phyloP scores from a whole-genome alignment of 2,888 invertebrate genomes.

The Ypsolopha sequella region DNA sequence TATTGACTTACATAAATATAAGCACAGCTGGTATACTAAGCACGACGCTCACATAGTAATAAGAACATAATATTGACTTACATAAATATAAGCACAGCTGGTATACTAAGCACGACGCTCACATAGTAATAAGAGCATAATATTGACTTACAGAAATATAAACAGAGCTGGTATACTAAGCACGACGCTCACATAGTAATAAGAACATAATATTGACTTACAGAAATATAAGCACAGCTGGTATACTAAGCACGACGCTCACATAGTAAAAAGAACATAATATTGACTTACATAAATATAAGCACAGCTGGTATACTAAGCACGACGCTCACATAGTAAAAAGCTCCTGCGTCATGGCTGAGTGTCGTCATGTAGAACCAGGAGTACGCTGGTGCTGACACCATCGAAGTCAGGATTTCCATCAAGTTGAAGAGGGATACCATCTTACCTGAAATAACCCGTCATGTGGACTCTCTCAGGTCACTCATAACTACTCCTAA shows the following conservation, averaged over 20 bases:
- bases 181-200: slow-evolving; percentile 75
- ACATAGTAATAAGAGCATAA: slow-evolving; percentile 76
- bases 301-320: slow-evolving; percentile 74
- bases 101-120: slow-evolving; percentile 74
- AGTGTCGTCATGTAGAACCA: slow-evolving; percentile 76
- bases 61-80: slow-evolving; percentile 54
- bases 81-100: slow-evolving; percentile 75
- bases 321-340: slow-evolving; percentile 75
- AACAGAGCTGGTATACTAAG: slow-evolving; percentile 74
- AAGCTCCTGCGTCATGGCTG: slow-evolving; percentile 73
- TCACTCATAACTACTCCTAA: too few relatives aligned
- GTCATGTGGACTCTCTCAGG: too few relatives aligned
- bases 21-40: slow-evolving; percentile 74
- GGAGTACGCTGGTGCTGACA: slow-evolving; percentile 80
- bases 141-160: slow-evolving; percentile 68
- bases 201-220: slow-evolving; percentile 54
- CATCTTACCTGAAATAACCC: slow-evolving; percentile 71
- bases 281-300: slow-evolving; percentile 66
- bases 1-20: slow-evolving; percentile 68
- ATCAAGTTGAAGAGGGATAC: slow-evolving; percentile 79
- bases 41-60: slow-evolving; percentile 75
- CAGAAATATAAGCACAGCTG: slow-evolving; percentile 75
- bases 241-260: slow-evolving; percentile 74
- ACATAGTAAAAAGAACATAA: slow-evolving; percentile 54
- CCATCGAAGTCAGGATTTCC: slow-evolving; percentile 77